These are phyloP conservation scores for Drosophila borborema DNA, from an alignment of 2,888 invertebrate genomes.

Conservation along the genomic window DNA sequence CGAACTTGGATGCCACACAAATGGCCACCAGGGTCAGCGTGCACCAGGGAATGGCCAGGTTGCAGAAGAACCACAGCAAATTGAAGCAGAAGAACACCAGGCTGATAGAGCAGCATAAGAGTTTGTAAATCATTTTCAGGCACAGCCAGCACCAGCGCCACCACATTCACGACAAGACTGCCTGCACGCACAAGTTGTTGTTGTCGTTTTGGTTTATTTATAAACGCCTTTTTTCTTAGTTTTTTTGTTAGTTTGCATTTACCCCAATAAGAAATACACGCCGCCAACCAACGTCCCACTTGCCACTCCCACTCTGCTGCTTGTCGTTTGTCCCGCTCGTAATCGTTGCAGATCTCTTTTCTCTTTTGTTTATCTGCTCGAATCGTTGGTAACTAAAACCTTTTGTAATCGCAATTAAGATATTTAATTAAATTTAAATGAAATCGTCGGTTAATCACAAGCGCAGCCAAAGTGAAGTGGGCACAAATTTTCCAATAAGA, in stretches of 20 bases:
- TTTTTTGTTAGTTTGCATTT: conserved; percentile 50
- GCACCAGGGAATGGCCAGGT: conserved; percentile 84
- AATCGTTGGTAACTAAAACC: conserved; percentile 4
- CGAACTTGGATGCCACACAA: conserved; percentile 84
- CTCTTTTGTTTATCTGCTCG: neutral
- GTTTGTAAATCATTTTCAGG: conserved; percentile 84
- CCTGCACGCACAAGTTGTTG: conserved; percentile 6
- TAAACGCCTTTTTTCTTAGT: conserved; percentile 29
- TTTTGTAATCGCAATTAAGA: conserved; percentile 1
- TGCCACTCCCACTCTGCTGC: conserved; percentile 39
- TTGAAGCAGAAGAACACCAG: conserved; percentile 83
- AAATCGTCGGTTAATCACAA: conserved; percentile 36
- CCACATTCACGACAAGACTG: conserved; percentile 79
- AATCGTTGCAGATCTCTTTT: neutral
- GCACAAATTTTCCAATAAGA: conserved; percentile 56
- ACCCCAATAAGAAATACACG: conserved; percentile 62
- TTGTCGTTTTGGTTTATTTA: conserved; percentile 51
- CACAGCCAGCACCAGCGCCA: conserved; percentile 80
- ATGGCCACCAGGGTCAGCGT: conserved; percentile 81
- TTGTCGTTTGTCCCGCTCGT: conserved; percentile 2
- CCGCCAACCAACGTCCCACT: conserved; percentile 43
- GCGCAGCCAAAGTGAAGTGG: conserved; percentile 36
- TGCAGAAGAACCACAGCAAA: conserved; percentile 84
- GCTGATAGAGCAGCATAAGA: conserved; percentile 82
- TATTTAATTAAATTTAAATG: conserved; percentile 7